Evolutionary conservation across 2,888 invertebrate genomes (phyloP).

Genomic region (Abscondita cerata): DNA sequence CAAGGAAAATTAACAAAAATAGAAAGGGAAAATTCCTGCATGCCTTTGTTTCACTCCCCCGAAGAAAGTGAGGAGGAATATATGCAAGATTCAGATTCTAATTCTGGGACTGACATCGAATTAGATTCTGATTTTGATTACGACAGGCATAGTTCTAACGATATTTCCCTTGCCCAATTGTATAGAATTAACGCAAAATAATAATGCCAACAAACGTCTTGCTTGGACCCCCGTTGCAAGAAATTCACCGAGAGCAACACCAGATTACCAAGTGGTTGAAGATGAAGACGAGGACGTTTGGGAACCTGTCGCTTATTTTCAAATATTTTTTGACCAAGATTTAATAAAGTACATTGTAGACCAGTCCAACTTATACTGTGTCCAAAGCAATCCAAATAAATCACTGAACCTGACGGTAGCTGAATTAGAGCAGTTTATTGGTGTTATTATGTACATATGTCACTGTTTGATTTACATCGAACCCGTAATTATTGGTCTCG

Average conservation of each 20-base stretch:
- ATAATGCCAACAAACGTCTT: neutral
- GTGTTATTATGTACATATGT: neutral
- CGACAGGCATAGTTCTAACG: neutral
- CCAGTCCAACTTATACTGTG: slow-evolving; percentile 2
- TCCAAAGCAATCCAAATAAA: slow-evolving; percentile 2
- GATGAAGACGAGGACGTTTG: no score
- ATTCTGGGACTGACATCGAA: neutral
- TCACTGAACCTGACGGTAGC: slow-evolving; percentile 2
- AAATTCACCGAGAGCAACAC: neutral
- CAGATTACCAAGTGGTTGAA: no score
- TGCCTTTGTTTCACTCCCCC: neutral
- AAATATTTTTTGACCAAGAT: no score
- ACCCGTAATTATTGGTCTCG: no score
- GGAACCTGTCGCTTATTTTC: no score
- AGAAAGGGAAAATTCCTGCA: no score
- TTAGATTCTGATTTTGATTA: neutral
- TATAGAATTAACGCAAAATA: neutral
- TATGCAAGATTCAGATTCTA: neutral
- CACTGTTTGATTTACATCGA: no score
- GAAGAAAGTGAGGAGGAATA: slow-evolving; percentile 1
- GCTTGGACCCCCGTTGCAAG: neutral
- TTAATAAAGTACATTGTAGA: neutral
- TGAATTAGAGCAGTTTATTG: slow-evolving; percentile 1
- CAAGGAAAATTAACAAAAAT: no score
- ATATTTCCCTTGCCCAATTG: neutral